These are phyloP conservation scores for Enoplosus armatus DNA, from an alignment of 2,797 vertebrate genomes.

Conservation along the genomic window DNA sequence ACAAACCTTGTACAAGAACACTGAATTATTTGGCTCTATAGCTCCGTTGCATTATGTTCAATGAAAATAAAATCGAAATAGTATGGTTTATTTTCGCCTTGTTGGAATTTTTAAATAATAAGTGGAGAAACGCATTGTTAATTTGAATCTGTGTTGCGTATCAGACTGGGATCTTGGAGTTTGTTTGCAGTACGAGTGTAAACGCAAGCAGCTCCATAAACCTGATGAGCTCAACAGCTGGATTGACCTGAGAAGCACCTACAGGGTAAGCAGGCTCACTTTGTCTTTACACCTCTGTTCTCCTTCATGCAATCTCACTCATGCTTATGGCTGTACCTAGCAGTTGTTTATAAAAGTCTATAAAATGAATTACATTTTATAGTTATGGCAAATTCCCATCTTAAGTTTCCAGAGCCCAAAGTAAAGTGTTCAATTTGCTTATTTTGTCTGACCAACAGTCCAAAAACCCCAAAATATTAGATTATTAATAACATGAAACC, in stretches of 20 bases:
- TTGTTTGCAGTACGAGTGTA: constrained; percentile 96
- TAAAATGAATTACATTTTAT: background rate
- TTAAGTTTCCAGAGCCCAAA: background rate
- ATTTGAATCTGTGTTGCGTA: background rate
- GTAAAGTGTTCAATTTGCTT: background rate
- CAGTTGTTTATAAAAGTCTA: background rate
- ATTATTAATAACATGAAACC: background rate
- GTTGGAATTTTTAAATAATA: background rate
- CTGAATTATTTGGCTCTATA: fast-evolving
- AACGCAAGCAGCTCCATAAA: constrained; percentile 93
- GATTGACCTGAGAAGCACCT: constrained; percentile 95
- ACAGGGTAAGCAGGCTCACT: constrained; percentile 85
- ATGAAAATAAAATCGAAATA: no score
- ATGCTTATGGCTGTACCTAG: background rate
- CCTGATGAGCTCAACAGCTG: constrained; percentile 92
- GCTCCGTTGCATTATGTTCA: background rate
- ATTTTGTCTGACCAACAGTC: background rate
- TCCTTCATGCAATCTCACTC: background rate
- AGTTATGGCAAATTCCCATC: background rate
- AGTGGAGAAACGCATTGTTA: background rate
- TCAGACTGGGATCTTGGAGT: constrained; percentile 97
- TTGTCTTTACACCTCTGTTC: background rate
- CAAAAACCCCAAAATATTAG: background rate
- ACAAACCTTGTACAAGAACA: background rate
- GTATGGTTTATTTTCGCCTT: background rate